A percentile compares a stretch with the other conserved stretches of the same genome.
phyloP scores from a whole-genome alignment of 2,888 invertebrate species.

The Dendrolimus houi region DNA sequence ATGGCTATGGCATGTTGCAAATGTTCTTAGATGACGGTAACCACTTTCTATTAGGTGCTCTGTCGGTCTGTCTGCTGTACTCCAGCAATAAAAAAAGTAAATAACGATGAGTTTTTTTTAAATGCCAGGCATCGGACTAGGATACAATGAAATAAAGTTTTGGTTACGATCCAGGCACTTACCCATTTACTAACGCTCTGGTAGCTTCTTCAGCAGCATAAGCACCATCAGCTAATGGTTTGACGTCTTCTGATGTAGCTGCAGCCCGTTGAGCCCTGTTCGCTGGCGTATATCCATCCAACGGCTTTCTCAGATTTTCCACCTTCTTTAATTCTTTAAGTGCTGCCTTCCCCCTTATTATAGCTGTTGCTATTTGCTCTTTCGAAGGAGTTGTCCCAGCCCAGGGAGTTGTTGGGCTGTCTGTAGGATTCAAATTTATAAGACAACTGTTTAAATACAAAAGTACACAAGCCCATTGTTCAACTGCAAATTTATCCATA shows the following conservation, averaged over 20 bases:
- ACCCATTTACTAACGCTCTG: constrained; percentile 70
- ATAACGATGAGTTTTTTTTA: no score
- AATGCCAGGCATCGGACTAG: no score
- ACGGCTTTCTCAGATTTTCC: constrained; percentile 64
- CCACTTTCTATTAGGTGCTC: no score
- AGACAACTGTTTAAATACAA: no score
- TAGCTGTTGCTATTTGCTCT: constrained; percentile 62
- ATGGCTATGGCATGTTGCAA: no score
- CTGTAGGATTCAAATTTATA: constrained; percentile 17
- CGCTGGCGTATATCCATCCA: constrained; percentile 77
- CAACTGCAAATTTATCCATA: no score
- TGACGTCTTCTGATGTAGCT: constrained; percentile 77
- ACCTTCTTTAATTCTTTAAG: constrained; percentile 71
- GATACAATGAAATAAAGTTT: no score
- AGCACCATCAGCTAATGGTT: constrained; percentile 79
- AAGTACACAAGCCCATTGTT: no score
- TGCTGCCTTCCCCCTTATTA: constrained; percentile 73
- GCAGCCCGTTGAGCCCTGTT: constrained; percentile 83
- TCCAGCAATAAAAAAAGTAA: no score
- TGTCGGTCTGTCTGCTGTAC: no score
- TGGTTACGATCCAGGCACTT: constrained; percentile 16
- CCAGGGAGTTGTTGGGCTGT: constrained; percentile 34
- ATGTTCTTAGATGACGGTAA: no score
- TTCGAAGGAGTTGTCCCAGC: constrained; percentile 32
- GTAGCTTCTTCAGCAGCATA: constrained; percentile 83